Conservation (phyloP, 2,888 invertebrate genomes). For the Charanyca ferruginea region DNA sequence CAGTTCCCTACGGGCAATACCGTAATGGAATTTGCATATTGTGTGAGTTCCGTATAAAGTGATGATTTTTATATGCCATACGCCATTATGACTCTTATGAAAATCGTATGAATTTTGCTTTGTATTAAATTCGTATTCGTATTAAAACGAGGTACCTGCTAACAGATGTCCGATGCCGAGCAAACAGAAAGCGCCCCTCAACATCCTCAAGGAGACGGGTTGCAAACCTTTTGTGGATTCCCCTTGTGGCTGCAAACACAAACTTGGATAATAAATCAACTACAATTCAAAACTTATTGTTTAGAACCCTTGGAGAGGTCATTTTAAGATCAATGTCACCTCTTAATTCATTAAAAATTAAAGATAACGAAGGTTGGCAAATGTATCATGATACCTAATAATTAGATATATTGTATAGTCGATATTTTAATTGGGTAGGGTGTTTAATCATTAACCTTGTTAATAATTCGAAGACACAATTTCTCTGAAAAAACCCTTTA, state of each 20-base stretch:
- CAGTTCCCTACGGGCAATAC: no score
- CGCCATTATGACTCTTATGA: no score
- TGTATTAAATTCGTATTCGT: not conserved
- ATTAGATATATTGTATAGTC: not conserved
- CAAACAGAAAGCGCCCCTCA: slow-evolving; percentile 94
- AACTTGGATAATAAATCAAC: slow-evolving; percentile 48
- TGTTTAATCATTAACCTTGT: no score
- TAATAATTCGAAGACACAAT: no score
- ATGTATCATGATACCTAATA: not conserved
- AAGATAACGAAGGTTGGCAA: no score
- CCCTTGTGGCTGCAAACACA: slow-evolving; percentile 75
- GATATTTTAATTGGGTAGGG: no score
- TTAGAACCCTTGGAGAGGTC: slow-evolving; percentile 14
- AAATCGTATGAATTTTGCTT: not conserved
- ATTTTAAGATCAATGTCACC: slow-evolving; percentile 25
- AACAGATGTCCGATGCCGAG: slow-evolving; percentile 92
- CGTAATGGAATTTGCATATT: no score
- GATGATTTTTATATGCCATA: no score
- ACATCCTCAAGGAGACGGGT: slow-evolving; percentile 93
- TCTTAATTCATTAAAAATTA: not conserved
- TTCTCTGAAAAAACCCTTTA: no score
- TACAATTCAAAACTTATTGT: slow-evolving; percentile 19
- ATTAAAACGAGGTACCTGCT: slow-evolving; percentile 84
- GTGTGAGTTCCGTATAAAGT: no score
- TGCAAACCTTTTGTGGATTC: slow-evolving; percentile 89